A percentile compares a stretch with the other conserved stretches of the same genome.
These are phyloP conservation scores for Drosophila ohnishii DNA, from an alignment of 1,140 invertebrate genomes.

Conservation along the genomic window DNA sequence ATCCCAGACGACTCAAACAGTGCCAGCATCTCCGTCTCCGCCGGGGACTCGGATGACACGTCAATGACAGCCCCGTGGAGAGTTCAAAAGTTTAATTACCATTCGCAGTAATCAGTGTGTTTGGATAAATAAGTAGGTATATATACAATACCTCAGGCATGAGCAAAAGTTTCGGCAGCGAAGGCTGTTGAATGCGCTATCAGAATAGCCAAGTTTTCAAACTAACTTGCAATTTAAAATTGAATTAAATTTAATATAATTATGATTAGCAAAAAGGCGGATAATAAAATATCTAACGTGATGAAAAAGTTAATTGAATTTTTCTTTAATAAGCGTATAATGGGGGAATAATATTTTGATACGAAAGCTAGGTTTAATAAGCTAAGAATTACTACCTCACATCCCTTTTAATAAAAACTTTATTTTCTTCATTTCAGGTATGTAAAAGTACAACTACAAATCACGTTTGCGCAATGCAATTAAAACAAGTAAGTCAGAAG, in stretches of 20 bases:
- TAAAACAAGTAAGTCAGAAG: conserved; percentile 25
- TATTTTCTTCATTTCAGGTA: conserved; percentile 22
- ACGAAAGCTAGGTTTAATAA: neutral
- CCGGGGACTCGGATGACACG: conserved; percentile 58
- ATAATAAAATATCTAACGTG: too few relatives aligned
- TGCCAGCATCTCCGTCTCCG: conserved; percentile 12
- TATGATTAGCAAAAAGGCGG: too few relatives aligned
- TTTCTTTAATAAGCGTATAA: too few relatives aligned
- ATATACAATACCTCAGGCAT: conserved; percentile 37
- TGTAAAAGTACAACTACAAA: neutral
- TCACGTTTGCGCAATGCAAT: neutral
- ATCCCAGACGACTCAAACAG: conserved; percentile 10
- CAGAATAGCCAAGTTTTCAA: neutral
- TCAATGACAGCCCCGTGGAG: conserved; percentile 65
- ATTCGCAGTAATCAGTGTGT: conserved; percentile 67
- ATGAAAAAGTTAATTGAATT: too few relatives aligned
- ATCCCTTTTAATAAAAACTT: neutral
- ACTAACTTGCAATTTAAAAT: neutral
- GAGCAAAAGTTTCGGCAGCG: conserved; percentile 2
- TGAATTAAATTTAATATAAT: neutral
- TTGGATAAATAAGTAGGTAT: conserved; percentile 43
- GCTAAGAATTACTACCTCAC: too few relatives aligned
- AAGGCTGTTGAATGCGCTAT: neutral
- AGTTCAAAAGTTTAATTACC: conserved; percentile 82
- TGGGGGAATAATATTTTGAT: neutral